Base-by-base conservation (phyloP, 2,113 vertebrate species). In the Turnix velox region DNA sequence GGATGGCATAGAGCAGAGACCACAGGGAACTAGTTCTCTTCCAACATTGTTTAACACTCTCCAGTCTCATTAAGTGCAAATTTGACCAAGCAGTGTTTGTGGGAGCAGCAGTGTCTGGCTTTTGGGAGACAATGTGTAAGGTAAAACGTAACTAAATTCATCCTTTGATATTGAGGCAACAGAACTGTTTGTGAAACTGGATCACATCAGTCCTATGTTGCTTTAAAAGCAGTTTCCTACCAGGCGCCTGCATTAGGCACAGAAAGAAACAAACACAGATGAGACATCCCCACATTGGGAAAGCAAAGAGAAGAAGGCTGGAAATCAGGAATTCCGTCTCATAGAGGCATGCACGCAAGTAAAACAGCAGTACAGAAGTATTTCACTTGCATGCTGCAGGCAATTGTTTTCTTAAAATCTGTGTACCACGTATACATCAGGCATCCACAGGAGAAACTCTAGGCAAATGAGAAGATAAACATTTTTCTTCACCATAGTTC, bases 381-480 rank as follows among this genome's bases (percentile, higher is more conserved):
- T 69, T 40, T 35, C 43, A 5, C n/a, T 40, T 4, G 19, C 40
- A 72, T 18, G 46, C n/a, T 66, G 49, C 67, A 51, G n/a, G 22
- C 18, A 57, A 46, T 0, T 30, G 4, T 39, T 30, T 25, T 58
- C n/a, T 62, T 28, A 7, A 7, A 74, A n/a, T 39, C 45, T 24
- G 2, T 24, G 10, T 15, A n/a, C 18, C 54, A 54, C 14, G 51
- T 11, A 18, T 14, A 20, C 30, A 10, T 2, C 0, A 2, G 37
- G 54, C 4, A 61, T 7, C 39, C 16, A 49, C 5, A 67, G 49
- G 37, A 80, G 18, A 71, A 63, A 22, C 52, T 52, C 51, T 88
- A 52, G 7, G 7, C 28, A 22, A 10, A 15, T 17, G n/a, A 83
- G 15, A 63, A 48, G 46, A 45, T 7, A 6, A 67, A 25, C 4